These are phyloP conservation scores for Pyralis farinalis DNA, from an alignment of 2,888 invertebrate genomes.

Conservation along the genomic window DNA sequence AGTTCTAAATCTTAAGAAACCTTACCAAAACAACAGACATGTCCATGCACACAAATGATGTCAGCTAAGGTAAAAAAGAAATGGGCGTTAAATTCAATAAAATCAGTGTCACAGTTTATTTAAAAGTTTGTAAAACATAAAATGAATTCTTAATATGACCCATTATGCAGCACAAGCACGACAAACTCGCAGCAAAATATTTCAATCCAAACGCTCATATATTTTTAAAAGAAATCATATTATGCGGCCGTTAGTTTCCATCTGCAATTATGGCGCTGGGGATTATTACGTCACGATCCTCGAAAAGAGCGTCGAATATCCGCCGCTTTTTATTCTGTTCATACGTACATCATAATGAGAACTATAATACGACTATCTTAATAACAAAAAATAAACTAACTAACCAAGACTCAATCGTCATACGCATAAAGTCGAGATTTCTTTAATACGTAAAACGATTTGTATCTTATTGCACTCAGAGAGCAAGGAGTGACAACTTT, in stretches of 20 bases:
- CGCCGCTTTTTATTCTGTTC: slow-evolving; percentile 32
- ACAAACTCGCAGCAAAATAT: not conserved
- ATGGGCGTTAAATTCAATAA: too few species aligned
- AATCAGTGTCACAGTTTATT: too few species aligned
- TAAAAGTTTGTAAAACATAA: too few species aligned
- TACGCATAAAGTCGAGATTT: slow-evolving; percentile 29
- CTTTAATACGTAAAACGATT: slow-evolving; percentile 19
- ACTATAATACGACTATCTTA: slow-evolving; percentile 18
- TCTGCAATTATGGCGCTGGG: slow-evolving; percentile 45
- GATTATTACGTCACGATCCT: slow-evolving; percentile 42
- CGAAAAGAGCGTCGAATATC: slow-evolving; percentile 37
- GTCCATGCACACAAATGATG: too few species aligned
- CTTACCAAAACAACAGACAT: too few species aligned
- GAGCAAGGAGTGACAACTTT: slow-evolving; percentile 34
- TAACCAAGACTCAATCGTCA: slow-evolving; percentile 24
- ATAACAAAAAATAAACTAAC: slow-evolving; percentile 15
- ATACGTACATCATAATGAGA: slow-evolving; percentile 27
- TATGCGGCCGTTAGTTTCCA: slow-evolving; percentile 31
- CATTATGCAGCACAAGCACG: not conserved
- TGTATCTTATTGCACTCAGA: slow-evolving; percentile 28
- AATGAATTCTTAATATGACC: too few species aligned
- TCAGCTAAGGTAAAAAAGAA: too few species aligned
- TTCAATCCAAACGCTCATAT: slow-evolving; percentile 3
- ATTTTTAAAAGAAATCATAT: slow-evolving; percentile 24
- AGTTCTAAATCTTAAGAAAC: too few species aligned